These are phyloP conservation scores for Temnothorax curvispinosus DNA, from an alignment of 1,140 invertebrate species.

Conservation along the genomic window DNA sequence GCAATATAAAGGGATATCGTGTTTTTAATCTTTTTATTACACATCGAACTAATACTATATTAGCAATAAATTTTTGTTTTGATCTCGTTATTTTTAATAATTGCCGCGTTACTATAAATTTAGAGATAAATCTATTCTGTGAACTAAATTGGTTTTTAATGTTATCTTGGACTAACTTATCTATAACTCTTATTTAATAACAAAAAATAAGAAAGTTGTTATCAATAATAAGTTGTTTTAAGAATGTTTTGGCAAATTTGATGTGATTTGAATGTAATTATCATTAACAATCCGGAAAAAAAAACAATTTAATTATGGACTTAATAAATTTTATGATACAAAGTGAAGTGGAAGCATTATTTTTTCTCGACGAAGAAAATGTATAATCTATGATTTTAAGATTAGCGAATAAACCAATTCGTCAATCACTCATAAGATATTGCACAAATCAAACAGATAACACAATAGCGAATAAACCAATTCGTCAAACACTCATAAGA, in stretches of 20 bases:
- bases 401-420: background rate
- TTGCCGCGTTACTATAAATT: background rate
- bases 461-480: background rate
- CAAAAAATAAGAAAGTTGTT: background rate
- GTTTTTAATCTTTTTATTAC: background rate
- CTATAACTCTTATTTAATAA: background rate
- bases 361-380: background rate
- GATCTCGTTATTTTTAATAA: constrained; percentile 4
- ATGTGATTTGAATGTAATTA: background rate
- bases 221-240: background rate
- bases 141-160: background rate
- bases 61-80: background rate
- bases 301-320: background rate
- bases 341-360: background rate
- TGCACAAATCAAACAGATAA: background rate
- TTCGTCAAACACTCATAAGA: background rate
- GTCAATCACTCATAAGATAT: constrained; percentile 8
- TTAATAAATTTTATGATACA: background rate
- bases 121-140: background rate
- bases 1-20: background rate
- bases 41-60: background rate
- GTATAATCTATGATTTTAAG: constrained; percentile 21
- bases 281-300: background rate
- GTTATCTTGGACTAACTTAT: background rate
- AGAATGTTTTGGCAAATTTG: background rate